A percentile compares a stretch with the other conserved stretches of the same genome.
These are phyloP conservation scores for Neosilurus hyrtlii DNA, from an alignment of 2,797 vertebrate species.

Conservation along the genomic window DNA sequence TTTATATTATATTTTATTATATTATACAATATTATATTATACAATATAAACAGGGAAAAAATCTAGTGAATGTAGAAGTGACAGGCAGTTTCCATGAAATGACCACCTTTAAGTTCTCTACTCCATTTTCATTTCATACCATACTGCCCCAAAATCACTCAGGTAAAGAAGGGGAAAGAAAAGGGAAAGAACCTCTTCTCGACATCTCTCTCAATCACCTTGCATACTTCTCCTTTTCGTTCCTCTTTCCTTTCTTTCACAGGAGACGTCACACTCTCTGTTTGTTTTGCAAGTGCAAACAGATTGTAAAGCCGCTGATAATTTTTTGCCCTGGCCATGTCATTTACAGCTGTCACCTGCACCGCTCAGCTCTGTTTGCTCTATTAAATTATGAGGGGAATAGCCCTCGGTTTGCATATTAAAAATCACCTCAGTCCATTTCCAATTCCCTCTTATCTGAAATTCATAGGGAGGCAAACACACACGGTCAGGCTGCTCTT, in stretches of 20 bases:
- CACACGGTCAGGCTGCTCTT: constrained; percentile 78
- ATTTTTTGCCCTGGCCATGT: constrained; percentile 88
- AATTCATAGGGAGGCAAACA: constrained; percentile 87
- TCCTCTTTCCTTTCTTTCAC: constrained; percentile 71
- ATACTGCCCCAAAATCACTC: background rate
- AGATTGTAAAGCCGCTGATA: constrained; percentile 91
- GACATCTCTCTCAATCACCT: background rate
- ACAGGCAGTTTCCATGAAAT: background rate
- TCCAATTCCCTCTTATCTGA: constrained; percentile 86
- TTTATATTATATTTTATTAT: no score
- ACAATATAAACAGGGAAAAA: background rate
- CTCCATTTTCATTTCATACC: background rate
- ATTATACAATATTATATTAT: no score
- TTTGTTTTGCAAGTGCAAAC: constrained; percentile 87
- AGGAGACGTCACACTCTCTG: constrained; percentile 83
- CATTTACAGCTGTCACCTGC: constrained; percentile 86
- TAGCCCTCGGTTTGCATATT: constrained; percentile 82
- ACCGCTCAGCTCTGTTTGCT: constrained; percentile 84
- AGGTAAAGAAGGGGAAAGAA: background rate
- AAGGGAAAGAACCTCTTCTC: background rate
- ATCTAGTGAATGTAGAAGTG: background rate
- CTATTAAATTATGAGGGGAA: constrained; percentile 90
- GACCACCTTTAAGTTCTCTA: background rate
- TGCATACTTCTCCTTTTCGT: background rate
- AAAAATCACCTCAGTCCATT: constrained; percentile 86